Conservation (phyloP, 2,797 vertebrate species). For the Eptatretus atami region DNA sequence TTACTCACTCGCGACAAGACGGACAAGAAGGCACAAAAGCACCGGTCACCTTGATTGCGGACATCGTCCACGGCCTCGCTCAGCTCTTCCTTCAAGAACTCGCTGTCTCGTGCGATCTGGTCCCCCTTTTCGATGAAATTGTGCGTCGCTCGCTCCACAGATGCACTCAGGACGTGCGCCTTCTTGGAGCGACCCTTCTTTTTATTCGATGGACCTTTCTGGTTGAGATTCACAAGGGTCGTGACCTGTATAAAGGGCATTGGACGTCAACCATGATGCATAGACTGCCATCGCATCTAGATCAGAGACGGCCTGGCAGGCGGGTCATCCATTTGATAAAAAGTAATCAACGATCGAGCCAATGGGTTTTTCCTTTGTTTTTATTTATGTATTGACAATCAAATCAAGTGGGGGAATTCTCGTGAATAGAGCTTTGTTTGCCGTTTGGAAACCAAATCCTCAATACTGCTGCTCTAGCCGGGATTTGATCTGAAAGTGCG, state of each 20-base stretch:
- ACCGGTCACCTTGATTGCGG: conserved; percentile 49
- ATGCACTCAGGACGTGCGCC: conserved; percentile 80
- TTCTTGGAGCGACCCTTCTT: conserved; percentile 98
- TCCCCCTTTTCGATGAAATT: conserved; percentile 95
- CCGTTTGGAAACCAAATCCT: too few relatives aligned
- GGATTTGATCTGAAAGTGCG: too few relatives aligned
- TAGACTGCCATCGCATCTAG: not conserved
- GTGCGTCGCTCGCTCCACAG: conserved; percentile 84
- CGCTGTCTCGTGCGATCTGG: conserved; percentile 89
- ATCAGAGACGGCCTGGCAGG: too few relatives aligned
- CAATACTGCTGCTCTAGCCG: too few relatives aligned
- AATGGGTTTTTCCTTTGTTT: too few relatives aligned
- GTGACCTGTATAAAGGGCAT: conserved; percentile 31
- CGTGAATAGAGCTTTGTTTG: too few relatives aligned
- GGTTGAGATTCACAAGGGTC: conserved; percentile 87
- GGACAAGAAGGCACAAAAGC: too few relatives aligned
- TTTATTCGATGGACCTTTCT: conserved; percentile 82
- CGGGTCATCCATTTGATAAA: too few relatives aligned
- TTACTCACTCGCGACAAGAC: too few relatives aligned
- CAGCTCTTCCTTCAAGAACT: conserved; percentile 79
- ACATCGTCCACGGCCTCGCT: conserved; percentile 81
- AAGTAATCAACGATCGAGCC: too few relatives aligned
- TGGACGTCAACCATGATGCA: conserved; percentile 9
- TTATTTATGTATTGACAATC: too few relatives aligned
- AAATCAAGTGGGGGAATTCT: too few relatives aligned